phyloP scores from a whole-genome alignment of 2,113 vertebrate genomes.

The Lanius collurio region DNA sequence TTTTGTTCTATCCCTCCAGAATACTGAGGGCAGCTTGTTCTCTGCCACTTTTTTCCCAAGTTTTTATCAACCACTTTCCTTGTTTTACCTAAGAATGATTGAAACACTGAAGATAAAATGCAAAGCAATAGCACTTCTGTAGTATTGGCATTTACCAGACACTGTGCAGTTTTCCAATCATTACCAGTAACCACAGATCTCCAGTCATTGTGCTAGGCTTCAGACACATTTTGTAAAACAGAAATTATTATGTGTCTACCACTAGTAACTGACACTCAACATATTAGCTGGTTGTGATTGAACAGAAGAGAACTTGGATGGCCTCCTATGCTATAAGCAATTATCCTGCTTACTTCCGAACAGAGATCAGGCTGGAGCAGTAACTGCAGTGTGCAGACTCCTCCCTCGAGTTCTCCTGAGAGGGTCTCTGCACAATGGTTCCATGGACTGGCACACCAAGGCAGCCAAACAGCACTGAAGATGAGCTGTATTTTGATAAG shows the following conservation, averaged over 20 bases:
- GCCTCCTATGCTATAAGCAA: background rate
- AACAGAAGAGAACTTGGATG: background rate
- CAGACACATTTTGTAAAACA: background rate
- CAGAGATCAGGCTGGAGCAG: background rate
- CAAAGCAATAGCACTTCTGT: background rate
- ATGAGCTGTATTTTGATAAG: background rate
- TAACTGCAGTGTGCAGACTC: accelerated
- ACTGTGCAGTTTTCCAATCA: background rate
- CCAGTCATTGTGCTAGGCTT: background rate
- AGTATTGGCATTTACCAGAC: background rate
- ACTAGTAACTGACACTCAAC: background rate
- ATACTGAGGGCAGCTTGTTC: background rate
- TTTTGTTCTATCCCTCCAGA: background rate
- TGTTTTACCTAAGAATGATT: background rate
- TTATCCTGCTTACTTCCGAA: background rate
- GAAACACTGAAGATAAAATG: background rate
- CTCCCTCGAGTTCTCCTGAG: background rate
- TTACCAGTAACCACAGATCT: background rate
- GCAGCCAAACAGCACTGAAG: background rate
- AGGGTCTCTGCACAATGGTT: accelerated
- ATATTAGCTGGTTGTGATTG: background rate
- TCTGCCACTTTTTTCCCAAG: background rate
- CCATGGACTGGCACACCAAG: background rate
- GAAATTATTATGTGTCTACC: background rate
- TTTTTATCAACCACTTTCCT: background rate